Conservation (phyloP, 2,888 invertebrate genomes). For the Diaperis boleti region DNA sequence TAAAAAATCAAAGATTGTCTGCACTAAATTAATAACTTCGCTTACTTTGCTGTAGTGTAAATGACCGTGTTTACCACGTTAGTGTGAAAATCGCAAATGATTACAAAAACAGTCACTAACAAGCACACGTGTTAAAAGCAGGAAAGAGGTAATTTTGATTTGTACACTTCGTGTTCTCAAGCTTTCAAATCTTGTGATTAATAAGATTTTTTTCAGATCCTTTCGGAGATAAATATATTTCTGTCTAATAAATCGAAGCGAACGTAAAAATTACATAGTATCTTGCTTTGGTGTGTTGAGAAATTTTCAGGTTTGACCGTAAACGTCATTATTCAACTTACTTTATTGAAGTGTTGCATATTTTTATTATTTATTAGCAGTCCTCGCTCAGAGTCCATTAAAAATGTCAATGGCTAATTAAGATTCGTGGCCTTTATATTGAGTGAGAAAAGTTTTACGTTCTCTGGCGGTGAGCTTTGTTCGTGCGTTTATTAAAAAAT, state of each 20-base stretch:
- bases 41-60: too few relatives aligned
- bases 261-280: constrained; percentile 13
- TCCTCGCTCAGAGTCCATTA: not conserved
- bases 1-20: too few relatives aligned
- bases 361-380: constrained; percentile 7
- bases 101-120: not conserved
- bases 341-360: constrained; percentile 12
- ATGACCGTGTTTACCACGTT: not conserved
- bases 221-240: constrained; percentile 5
- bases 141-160: constrained; percentile 9
- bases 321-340: constrained; percentile 7
- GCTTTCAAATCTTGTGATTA: constrained; percentile 4
- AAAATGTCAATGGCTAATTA: constrained; percentile 6
- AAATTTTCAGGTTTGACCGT: constrained; percentile 12
- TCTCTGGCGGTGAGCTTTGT: not conserved
- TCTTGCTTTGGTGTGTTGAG: constrained; percentile 13
- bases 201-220: constrained; percentile 7
- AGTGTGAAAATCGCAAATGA: constrained; percentile 1
- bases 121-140: constrained; percentile 5
- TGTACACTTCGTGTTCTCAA: not conserved
- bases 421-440: constrained; percentile 7
- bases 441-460: constrained; percentile 2
- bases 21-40: too few relatives aligned
- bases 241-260: constrained; percentile 5
- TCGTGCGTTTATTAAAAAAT: not conserved